A percentile compares a stretch with the other conserved stretches of the same genome.
These are phyloP conservation scores for Eustalomyia histrio DNA, from an alignment of 2,888 invertebrate genomes.

Conservation along the genomic window DNA sequence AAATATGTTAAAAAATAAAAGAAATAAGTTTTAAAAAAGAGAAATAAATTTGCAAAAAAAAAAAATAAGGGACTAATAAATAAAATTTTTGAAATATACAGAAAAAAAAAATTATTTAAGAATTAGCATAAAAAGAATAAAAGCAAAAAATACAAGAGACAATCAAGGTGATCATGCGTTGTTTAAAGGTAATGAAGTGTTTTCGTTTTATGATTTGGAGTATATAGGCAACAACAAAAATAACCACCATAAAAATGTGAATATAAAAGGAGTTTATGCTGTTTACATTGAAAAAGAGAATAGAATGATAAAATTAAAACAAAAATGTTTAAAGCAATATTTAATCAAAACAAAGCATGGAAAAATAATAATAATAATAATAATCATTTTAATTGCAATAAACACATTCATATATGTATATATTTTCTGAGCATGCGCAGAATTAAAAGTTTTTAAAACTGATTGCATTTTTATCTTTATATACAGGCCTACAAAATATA, in stretches of 20 bases:
- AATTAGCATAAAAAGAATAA: neutral
- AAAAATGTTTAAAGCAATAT: conserved; percentile 1
- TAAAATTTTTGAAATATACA: neutral
- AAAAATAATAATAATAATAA: conserved; percentile 28
- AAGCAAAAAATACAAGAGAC: neutral
- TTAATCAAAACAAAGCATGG: conserved; percentile 34
- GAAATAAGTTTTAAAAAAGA: no score
- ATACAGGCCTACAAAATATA: neutral
- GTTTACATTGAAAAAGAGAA: conserved; percentile 65
- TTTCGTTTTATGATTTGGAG: conserved; percentile 11
- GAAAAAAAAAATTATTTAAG: neutral
- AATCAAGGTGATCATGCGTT: conserved; percentile 62
- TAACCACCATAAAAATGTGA: neutral
- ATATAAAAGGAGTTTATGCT: conserved; percentile 42
- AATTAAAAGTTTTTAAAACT: conserved; percentile 7
- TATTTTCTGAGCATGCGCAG: conserved; percentile 32
- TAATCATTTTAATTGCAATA: conserved; percentile 31
- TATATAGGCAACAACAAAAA: neutral
- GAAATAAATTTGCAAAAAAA: neutral
- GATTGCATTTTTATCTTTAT: neutral
- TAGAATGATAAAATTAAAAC: conserved; percentile 36
- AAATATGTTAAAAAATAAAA: no score
- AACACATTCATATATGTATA: conserved; percentile 18
- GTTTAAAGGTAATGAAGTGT: conserved; percentile 28
- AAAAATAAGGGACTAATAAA: neutral